Base-by-base conservation (phyloP, 1,140 invertebrate genomes). In the Heterodera schachtii region DNA sequence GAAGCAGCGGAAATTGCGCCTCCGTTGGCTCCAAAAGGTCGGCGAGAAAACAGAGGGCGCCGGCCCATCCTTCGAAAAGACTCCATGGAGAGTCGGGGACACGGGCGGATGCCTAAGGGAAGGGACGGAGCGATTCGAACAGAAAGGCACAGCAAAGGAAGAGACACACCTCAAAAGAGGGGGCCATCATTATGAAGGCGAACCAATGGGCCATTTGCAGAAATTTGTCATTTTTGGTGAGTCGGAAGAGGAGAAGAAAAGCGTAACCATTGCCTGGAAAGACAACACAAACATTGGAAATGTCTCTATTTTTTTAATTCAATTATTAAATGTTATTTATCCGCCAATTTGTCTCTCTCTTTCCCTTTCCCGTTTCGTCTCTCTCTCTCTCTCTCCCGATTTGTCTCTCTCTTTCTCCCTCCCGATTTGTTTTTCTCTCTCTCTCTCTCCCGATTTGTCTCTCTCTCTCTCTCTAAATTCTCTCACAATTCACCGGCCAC, bases 61-160 rank as follows among this genome's bases (percentile, higher is more conserved):
- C 95, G 70, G 95, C 94, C 73, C 93, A 92, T 4, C 95, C 95
- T 91, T 96, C 95, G 90, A 93, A 96, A 60, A 96, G 91, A 87
- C 94, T 95, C 84, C 93, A 94, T 0, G 95, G 94, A 85, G 91
- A 92, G 90, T 96, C 95, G 1, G 95, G 95, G 3, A 92, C 92
- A n/a, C 93, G 80, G 52, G 87, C 80, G 21, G 49, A 47, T 2
- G 76, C 52, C 81, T 90, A n/a, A 70, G 87, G 1, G 69, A 46
- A 71, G 31, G 13, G 19, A 19, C 8, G 67, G 31, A 31, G 31
- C 31, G 31, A 31, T 31, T 31, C 31, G 31, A 31, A 69, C n/a
- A 69, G 19, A 52, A 52, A 11, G 49, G 6, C 49, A 52, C 41
- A 69, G 8, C 41, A 43, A 43, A 7, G n/a, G 16, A 69, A 69